phyloP scores from a whole-genome alignment of 2,113 vertebrate species.

The Neogobius melanostomus region DNA sequence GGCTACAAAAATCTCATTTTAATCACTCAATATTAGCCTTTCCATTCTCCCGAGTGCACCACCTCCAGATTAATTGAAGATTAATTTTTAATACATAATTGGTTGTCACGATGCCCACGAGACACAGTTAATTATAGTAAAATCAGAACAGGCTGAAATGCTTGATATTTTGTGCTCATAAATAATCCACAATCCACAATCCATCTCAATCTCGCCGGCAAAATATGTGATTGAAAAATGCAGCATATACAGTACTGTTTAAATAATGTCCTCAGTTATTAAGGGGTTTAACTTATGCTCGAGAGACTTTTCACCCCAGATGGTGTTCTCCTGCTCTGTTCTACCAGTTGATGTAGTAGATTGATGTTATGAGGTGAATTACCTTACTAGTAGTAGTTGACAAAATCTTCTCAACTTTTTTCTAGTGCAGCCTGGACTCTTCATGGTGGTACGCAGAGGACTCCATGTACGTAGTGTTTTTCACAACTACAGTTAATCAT shows the following conservation, averaged over 20 bases:
- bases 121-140: not conserved
- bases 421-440: too few relatives aligned
- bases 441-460: too few relatives aligned
- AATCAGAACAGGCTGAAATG: not conserved
- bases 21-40: not conserved
- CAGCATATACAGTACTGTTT: not conserved
- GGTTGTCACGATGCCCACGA: not conserved
- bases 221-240: not conserved
- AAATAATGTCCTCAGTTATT: too few relatives aligned
- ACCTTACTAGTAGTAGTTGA: too few relatives aligned
- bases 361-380: too few relatives aligned
- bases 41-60: not conserved
- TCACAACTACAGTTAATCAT: too few relatives aligned
- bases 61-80: constrained; percentile 5
- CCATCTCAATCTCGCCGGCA: not conserved
- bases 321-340: too few relatives aligned
- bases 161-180: not conserved
- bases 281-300: too few relatives aligned
- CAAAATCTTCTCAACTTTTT: too few relatives aligned
- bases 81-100: constrained; percentile 3
- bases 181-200: not conserved
- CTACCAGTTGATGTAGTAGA: too few relatives aligned
- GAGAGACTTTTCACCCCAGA: too few relatives aligned
- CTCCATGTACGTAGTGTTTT: too few relatives aligned
- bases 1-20: not conserved